phyloP scores from a whole-genome alignment of 1,140 invertebrate species.

The Caenorhabditis inopinata region DNA sequence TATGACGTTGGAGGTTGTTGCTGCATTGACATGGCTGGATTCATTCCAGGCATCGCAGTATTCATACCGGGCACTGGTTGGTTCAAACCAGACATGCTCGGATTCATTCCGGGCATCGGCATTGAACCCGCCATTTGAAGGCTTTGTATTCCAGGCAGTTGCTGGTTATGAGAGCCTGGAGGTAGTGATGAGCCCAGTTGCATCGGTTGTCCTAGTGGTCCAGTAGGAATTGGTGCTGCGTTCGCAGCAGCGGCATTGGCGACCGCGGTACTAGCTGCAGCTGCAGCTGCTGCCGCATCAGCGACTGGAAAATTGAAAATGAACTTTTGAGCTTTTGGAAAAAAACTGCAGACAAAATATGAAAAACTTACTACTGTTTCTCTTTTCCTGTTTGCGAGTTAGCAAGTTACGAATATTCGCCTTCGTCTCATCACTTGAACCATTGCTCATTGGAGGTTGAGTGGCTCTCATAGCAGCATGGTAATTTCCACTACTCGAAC shows the following conservation, averaged over 20 bases:
- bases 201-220: neutral
- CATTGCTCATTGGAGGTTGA: slow-evolving; percentile 12
- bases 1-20: neutral
- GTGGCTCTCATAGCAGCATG: neutral
- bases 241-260: neutral
- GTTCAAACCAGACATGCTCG: neutral
- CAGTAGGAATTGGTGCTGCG: neutral
- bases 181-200: neutral
- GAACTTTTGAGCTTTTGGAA: neutral
- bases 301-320: neutral
- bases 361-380: neutral
- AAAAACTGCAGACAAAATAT: neutral
- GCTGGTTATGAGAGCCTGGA: neutral
- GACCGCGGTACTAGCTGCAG: neutral
- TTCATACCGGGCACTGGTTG: neutral
- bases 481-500: neutral
- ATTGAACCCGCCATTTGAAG: no score
- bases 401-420: neutral
- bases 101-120: no score
- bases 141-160: neutral
- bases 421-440: neutral
- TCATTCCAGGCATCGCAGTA: neutral
- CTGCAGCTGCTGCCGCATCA: neutral
- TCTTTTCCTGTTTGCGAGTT: neutral
- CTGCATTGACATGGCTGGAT: neutral